Evolutionary conservation across 2,888 invertebrate genomes (phyloP).

Genomic region (Microplitis deprimator): DNA sequence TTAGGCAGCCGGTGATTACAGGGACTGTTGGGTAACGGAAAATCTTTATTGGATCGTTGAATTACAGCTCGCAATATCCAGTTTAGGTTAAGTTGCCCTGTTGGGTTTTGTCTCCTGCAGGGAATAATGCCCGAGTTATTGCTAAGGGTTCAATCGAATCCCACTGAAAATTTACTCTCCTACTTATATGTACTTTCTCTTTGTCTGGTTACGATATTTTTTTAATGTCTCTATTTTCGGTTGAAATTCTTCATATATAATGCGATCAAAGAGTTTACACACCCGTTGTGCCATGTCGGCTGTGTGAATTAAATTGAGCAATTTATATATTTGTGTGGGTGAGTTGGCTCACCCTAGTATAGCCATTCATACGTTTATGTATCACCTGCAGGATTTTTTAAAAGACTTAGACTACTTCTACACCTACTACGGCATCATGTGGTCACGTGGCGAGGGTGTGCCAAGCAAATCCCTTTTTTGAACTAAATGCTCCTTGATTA

Average conservation of each 20-base stretch:
- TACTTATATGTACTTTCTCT: too few relatives aligned
- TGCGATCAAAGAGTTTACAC: not conserved
- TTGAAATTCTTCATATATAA: too few relatives aligned
- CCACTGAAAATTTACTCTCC: too few relatives aligned
- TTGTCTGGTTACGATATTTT: too few relatives aligned
- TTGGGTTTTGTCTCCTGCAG: constrained; percentile 23
- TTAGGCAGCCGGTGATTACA: constrained; percentile 55
- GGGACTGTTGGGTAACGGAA: constrained; percentile 49
- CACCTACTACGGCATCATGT: too few relatives aligned
- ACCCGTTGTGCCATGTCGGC: not conserved
- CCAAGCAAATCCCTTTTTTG: too few relatives aligned
- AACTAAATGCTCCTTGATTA: too few relatives aligned
- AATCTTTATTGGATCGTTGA: constrained; percentile 56
- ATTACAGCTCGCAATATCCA: constrained; percentile 41
- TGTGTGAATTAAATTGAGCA: constrained; percentile 14
- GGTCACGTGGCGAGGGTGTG: too few relatives aligned
- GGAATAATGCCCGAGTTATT: not conserved
- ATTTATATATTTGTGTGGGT: constrained; percentile 4
- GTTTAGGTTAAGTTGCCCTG: constrained; percentile 30
- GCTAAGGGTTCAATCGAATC: too few relatives aligned
- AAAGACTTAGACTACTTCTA: too few relatives aligned
- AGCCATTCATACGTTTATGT: too few relatives aligned
- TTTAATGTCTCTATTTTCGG: not conserved
- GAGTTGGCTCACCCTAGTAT: not conserved
- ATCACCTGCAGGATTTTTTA: too few relatives aligned